A percentile compares a stretch with the other conserved stretches of the same genome.
Evolutionary conservation across 2,888 invertebrate species (phyloP).

Genomic region (Cryptocephalus primarius): DNA sequence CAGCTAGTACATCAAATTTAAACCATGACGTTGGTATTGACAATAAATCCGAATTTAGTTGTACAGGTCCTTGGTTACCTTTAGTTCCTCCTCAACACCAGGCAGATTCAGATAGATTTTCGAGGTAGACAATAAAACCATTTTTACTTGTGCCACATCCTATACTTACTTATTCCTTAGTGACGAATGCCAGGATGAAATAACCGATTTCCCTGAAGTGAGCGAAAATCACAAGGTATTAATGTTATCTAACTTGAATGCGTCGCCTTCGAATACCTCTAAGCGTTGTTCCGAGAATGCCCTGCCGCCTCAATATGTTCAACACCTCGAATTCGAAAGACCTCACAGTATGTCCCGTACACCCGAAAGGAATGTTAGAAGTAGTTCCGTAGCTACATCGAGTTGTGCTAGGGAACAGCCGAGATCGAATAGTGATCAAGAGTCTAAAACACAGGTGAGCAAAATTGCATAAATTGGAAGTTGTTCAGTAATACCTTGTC

Average conservation of each 20-base stretch:
- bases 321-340: conserved; percentile 13
- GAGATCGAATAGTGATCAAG: conserved; percentile 23
- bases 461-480: neutral
- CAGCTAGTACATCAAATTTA: conserved; percentile 33
- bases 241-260: conserved; percentile 12
- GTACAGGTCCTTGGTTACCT: conserved; percentile 24
- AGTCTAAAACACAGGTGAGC: conserved; percentile 28
- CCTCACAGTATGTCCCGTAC: conserved; percentile 15
- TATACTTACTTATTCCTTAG: conserved; percentile 16
- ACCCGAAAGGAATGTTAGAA: conserved; percentile 22
- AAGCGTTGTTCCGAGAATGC: conserved; percentile 15
- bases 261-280: conserved; percentile 10
- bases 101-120: conserved; percentile 28
- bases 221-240: conserved; percentile 15
- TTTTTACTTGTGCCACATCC: neutral
- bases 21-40: conserved; percentile 36
- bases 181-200: conserved; percentile 30
- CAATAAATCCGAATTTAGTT: conserved; percentile 32
- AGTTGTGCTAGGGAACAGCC: conserved; percentile 15
- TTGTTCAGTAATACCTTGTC: neutral
- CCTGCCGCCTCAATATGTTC: conserved; percentile 13
- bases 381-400: conserved; percentile 17
- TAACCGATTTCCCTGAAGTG: conserved; percentile 28
- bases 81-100: conserved; percentile 19
- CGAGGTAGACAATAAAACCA: conserved; percentile 22